Evolutionary conservation across 2,888 invertebrate species (phyloP), one percentile per base, ranked within the genome.

Genomic region (Acrocera orbiculus): DNA sequence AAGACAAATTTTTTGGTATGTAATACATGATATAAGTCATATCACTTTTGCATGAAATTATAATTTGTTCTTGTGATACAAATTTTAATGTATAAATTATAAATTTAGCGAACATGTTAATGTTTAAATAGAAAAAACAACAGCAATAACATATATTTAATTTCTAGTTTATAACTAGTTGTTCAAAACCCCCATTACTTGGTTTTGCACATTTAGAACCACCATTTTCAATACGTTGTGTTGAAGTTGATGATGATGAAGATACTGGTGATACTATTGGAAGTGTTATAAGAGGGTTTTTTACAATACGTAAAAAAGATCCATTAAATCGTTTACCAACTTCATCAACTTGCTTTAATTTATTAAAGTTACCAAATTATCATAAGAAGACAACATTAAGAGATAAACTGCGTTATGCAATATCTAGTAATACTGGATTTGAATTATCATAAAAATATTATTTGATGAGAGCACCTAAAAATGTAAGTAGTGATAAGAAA

Each of bases 191-290:
- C 3, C 96, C 96, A 3, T 68, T 96, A 25, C 66, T 96, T 11
- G 96, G 96, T 2, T 96, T 96, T 56, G 86, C 90, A 1, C 85
- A 95, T 54, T 66, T 96, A 41, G 95, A 95, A 54, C 96, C 96
- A 3, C 92, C 92, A 1, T 96, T 96, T 63, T 93, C 95, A 1
- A 93, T 96, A 50, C 76, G 98, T 35, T 99, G 98, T 61, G 95
- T 99, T 2, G 98, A 99, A 66, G 96, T 96, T 16, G 87, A 92
- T 4, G 98, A 98, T 52, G 98, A 98, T 52, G 87, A 89, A 57
- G 89, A 89, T 48, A 86, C 83, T 0, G 87, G 87, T 39, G 61
- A 61, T 39, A 61, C 61, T 4, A 45, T 71, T 69, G 93, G 92
- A 13, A 92, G 92, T 56, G 95, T 98, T 1, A 82, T 98, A 41